A percentile compares a stretch with the other conserved stretches of the same genome.
Conservation (phyloP, 1,140 invertebrate genomes). For the Pectinophora gossypiella region DNA sequence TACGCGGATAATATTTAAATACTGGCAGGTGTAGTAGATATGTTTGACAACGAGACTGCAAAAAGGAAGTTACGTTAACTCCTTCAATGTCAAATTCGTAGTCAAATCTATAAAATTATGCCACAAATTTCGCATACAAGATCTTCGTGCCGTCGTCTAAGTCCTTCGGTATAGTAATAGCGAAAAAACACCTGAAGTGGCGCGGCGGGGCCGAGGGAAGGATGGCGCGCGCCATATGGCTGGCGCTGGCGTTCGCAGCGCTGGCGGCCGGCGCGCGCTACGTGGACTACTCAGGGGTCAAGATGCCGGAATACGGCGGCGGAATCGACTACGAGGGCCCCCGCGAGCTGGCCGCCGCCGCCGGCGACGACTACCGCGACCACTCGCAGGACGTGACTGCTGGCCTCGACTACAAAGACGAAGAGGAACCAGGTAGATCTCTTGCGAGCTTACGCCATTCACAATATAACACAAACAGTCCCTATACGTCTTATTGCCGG, state of each 20-base stretch:
- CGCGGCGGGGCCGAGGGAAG: conserved; percentile 4
- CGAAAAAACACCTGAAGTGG: neutral
- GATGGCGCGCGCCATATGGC: conserved; percentile 29
- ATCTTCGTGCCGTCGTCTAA: neutral
- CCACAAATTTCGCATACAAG: conserved; percentile 13
- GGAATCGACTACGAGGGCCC: conserved; percentile 27
- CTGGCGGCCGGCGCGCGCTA: conserved; percentile 26
- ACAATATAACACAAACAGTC: too few relatives aligned
- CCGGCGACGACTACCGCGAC: conserved; percentile 36
- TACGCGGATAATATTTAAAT: too few relatives aligned
- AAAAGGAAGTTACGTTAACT: too few relatives aligned
- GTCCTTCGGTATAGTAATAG: neutral
- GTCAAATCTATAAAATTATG: conserved; percentile 49
- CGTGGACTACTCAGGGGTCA: conserved; percentile 41
- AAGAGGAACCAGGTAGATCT: conserved; percentile 28
- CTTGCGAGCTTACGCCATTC: conserved; percentile 18
- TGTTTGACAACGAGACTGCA: too few relatives aligned
- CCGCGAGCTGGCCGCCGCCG: conserved; percentile 7
- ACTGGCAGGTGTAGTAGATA: too few relatives aligned
- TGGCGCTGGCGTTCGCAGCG: conserved; percentile 23
- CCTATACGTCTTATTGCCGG: too few relatives aligned
- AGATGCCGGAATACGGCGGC: conserved; percentile 46
- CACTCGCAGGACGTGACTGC: conserved; percentile 36
- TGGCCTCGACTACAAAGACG: conserved; percentile 44
- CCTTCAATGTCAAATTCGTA: conserved; percentile 53